Base-by-base conservation (phyloP, 1,140 invertebrate species). In the Zaprionus vittiger region DNA sequence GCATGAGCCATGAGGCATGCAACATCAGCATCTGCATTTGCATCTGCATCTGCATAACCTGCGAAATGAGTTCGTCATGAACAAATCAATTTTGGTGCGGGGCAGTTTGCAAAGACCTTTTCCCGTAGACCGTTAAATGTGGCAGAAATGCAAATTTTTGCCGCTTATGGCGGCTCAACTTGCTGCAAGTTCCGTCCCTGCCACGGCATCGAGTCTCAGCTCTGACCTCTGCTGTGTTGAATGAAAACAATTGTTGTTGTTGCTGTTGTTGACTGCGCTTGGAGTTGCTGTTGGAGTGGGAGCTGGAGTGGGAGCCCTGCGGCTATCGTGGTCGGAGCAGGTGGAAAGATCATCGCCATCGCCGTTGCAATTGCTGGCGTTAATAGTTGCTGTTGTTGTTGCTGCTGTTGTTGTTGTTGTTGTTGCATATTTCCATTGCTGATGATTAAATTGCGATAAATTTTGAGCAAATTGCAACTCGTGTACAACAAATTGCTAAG, bases 371-470 rank as follows among this genome's bases (percentile, higher is more conserved):
- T 87, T 82, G 77, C 68, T 84, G 83, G 83, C 84, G 83, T 87
- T 87, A 87, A 87, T 89, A 89, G 83, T 87, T 89, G 74, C 55
- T 65, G 73, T 74, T 65, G 61, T 64, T 74, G 38, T 37, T 69
- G 74, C 54, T 41, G 59, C 52, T 70, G 20, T n/a, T 47, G 17
- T 15, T 57, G 83, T 67, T 49, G 22, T 22, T 54, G 47, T n/a
- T 60, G 22, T 63, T 62, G 84, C 81, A 89, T 89, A 87, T 87
- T 86, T 86, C 73, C 83, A 86, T 87, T 87, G 84, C 83, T 81
- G 83, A 74, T 86, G 84, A 87, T 87, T 89, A 87, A 87, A 87
- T 81, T 87, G 81, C 84, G 84, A 87, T 87, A 89, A 87, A 87
- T 87, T 87, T 84, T 89, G 80, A 79, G 84, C 84, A 87, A 87